Conservation (phyloP, 2,797 vertebrate genomes). For the Cuniculus paca region DNA sequence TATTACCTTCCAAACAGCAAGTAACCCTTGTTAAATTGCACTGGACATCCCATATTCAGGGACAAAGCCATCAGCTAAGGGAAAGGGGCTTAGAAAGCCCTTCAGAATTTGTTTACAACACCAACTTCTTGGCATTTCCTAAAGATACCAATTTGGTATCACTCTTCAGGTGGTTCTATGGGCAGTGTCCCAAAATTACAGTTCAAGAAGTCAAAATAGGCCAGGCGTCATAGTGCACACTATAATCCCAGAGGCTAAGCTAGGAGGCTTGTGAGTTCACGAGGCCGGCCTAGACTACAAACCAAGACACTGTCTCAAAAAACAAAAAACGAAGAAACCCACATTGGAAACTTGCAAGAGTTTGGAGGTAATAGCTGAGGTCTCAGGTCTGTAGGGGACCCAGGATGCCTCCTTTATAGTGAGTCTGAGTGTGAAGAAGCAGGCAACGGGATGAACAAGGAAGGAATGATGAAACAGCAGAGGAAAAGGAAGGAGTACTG, state of each 20-base stretch:
- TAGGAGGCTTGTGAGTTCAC: not conserved
- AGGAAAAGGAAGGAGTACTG: fast-evolving
- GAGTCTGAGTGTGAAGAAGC: no score
- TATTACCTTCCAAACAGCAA: not conserved
- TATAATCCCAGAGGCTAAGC: not conserved
- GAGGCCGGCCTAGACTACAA: not conserved
- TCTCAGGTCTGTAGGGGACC: not conserved
- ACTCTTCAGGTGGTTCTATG: not conserved
- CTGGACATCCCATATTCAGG: not conserved
- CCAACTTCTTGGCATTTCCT: not conserved
- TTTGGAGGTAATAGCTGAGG: not conserved
- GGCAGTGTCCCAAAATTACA: not conserved
- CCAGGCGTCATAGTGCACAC: not conserved
- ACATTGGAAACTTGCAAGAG: not conserved
- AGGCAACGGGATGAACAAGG: not conserved
- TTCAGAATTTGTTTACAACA: conserved; percentile 20
- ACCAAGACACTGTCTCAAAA: not conserved
- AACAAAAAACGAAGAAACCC: not conserved
- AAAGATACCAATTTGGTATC: not conserved
- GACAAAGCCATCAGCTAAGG: not conserved
- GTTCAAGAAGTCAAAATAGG: not conserved
- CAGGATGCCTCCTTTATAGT: not conserved
- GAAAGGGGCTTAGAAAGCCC: not conserved
- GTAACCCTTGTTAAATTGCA: not conserved
- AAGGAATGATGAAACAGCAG: not conserved